Percentiles rank a stretch among this genome's conserved stretches.
Conservation (phyloP, 2,113 vertebrate species). For the Syngnathoides biaculeatus region DNA sequence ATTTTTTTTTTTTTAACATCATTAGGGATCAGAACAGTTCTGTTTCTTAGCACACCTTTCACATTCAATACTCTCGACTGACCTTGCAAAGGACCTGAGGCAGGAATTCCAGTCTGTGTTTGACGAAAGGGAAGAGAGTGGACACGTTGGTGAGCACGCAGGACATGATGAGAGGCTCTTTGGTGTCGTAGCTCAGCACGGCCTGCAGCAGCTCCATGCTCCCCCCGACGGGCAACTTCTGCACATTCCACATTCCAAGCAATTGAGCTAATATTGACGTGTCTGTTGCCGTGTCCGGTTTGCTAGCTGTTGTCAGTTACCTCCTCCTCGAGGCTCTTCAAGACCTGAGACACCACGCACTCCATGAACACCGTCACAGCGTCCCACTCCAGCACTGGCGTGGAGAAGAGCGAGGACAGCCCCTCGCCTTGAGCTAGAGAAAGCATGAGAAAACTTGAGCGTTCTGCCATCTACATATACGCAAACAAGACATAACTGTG, state of each 20-base stretch:
- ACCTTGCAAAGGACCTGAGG: slow-evolving; percentile 90
- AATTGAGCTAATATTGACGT: neutral
- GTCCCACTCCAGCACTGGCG: slow-evolving; percentile 91
- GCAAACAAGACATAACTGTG: no score
- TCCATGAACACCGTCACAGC: slow-evolving; percentile 94
- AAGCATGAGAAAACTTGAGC: neutral
- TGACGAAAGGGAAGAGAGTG: slow-evolving; percentile 86
- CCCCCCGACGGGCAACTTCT: slow-evolving; percentile 84
- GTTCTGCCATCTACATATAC: no score
- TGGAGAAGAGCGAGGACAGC: slow-evolving; percentile 83
- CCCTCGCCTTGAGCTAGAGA: slow-evolving; percentile 79
- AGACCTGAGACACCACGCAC: slow-evolving; percentile 82
- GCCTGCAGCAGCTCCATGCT: slow-evolving; percentile 87
- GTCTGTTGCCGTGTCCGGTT: neutral
- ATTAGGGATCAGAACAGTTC: no score
- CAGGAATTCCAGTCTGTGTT: slow-evolving; percentile 79
- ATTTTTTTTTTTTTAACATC: no score
- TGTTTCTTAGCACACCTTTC: no score
- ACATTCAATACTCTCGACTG: neutral
- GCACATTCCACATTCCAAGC: slow-evolving; percentile 3
- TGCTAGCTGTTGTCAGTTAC: slow-evolving; percentile 58
- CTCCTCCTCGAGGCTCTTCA: slow-evolving; percentile 84
- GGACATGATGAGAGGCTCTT: slow-evolving; percentile 91
- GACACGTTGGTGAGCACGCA: slow-evolving; percentile 91
- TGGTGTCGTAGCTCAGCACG: slow-evolving; percentile 85